These are phyloP conservation scores for Metaphire vulgaris DNA, from an alignment of 1,140 invertebrate species.

Conservation along the genomic window DNA sequence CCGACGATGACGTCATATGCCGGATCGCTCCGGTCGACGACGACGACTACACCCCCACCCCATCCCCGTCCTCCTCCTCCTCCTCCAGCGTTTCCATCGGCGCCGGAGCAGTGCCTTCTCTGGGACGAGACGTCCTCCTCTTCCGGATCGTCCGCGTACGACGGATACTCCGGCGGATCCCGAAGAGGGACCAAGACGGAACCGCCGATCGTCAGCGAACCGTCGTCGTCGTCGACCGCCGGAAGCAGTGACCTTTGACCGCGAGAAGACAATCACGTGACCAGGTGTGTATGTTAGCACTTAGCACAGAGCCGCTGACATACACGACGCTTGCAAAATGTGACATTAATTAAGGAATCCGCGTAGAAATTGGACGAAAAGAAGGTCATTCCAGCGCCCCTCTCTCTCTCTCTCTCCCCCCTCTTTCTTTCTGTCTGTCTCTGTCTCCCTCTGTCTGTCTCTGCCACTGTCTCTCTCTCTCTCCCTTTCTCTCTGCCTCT, in stretches of 20 bases:
- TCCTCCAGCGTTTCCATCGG: no score
- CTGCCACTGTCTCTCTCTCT: no score
- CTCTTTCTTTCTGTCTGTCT: no score
- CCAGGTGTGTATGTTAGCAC: neutral
- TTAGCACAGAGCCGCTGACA: neutral
- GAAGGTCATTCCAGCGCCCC: no score
- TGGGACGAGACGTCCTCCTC: neutral
- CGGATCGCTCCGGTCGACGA: conserved; percentile 4
- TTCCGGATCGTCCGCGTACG: neutral
- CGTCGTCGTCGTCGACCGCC: neutral
- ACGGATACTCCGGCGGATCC: neutral
- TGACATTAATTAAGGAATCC: no score
- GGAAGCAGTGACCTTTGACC: neutral
- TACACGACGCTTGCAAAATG: neutral
- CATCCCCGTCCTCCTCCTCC: no score
- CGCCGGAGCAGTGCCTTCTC: neutral
- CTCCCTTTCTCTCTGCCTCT: no score
- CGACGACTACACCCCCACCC: neutral
- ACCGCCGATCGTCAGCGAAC: neutral
- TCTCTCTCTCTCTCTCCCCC: no score
- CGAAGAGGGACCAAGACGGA: neutral
- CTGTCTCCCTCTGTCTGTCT: no score
- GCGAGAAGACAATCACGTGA: neutral
- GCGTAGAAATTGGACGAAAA: no score
- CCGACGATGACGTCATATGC: no score